Base-by-base conservation (phyloP, 2,113 vertebrate species). In the Silurus asotus region DNA sequence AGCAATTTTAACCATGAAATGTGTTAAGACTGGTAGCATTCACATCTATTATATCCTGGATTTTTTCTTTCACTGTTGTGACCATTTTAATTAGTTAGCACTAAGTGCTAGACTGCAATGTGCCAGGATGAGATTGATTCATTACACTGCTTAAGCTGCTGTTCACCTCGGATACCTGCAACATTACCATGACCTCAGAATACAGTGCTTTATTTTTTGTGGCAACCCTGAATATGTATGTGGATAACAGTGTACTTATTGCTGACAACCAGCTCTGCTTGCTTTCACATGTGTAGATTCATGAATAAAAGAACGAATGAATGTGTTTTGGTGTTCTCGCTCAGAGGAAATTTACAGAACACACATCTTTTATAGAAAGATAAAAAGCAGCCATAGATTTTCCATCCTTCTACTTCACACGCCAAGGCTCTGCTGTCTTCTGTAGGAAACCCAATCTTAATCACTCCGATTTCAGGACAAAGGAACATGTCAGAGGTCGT, bases 311-410 rank as follows among this genome's bases (percentile, higher is more conserved):
- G 51, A 77, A 77, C 17, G 23, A 14, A 55, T 56, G 25, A 58
- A 56, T 9, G 59, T 17, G 77, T 86, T 89, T 88, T 85, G 65
- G 84, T 88, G 53, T 87, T 80, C 81, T 77, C 82, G 65, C 64
- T 81, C 56, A 25, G 69, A 69, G 61, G 51, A 78, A 90, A 88
- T 89, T 83, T 84, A 25, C 61, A 87, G 56, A 64, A 62, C 72
- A 84, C 69, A 80, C 84, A 61, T 64, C 70, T 88, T 37, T 37
- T 89, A 91, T 83, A 87, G 59, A 76, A 85, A 82, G 90, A 92
- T 86, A 90, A 89, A 37, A 93, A 92, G 87, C 81, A 83, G 59
- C 53, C 69, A 95, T 95, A 89, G 92, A 93, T 91, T 92, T 93
- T 85, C 88, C 90, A 89, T 90, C 89, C 84, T 69, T 49, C 84